Base-by-base conservation (phyloP, 2,888 invertebrate genomes). In the Lasioglossum marginatum region DNA sequence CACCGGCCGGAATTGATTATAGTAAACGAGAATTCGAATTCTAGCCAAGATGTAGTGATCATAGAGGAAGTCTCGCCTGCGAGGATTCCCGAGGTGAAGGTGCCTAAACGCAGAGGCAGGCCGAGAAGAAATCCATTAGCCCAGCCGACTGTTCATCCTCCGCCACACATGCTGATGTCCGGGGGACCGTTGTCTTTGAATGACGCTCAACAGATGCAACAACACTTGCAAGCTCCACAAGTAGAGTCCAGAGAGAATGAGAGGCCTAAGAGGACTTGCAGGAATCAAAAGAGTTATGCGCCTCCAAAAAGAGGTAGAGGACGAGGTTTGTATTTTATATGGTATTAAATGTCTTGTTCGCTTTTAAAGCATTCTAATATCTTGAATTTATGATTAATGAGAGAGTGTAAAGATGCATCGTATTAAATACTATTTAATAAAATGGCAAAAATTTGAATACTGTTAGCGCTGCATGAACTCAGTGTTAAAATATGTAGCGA, bases 41-140 rank as follows among this genome's bases (percentile, higher is more conserved):
- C 95, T 10, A 95, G 95, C 79, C 95, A 95, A 87, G 95, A 95
- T 71, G 94, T 95, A 19, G 93, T 95, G 92, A 95, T 95, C n/a
- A 94, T 95, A 74, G 95, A 95, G 73, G 95, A 95, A 75, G 94
- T 95, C 4, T 91, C 94, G 27, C 88, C 92, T 2, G 68, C 84
- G 16, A 92, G 92, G 79, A 89, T 90, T 23, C 88, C 93, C 6
- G 94, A 93, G 68, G 88, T 90, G 2, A 94, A 94, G 87, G 86
- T 93, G 45, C 94, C 93, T 31, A 95, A 94, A 63, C 95, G 94
- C 79, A 91, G 95, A 70, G 95, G 95, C 40, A 93, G 95, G 81
- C 95, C 95, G 0, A 89, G 95, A 68, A 92, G 94, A 71, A 94
- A 91, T 88, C 91, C 92, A 4, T 6, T 90, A 1, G 90, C 89